Evolutionary conservation across 1,140 invertebrate genomes (phyloP), one percentile per base, ranked within the genome.

Genomic region (Bombus confusus): DNA sequence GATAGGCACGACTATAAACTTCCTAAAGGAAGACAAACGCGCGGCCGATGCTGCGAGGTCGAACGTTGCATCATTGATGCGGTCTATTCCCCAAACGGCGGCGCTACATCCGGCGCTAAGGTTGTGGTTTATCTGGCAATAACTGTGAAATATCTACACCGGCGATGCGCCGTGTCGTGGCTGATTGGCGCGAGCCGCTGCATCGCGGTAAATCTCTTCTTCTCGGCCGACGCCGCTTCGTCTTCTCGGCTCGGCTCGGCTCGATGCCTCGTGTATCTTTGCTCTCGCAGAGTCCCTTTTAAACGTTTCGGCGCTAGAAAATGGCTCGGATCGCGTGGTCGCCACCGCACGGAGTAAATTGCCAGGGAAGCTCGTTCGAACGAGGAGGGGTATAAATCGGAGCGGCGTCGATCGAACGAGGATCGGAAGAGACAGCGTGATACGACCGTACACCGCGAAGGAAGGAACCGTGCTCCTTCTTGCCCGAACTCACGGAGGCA

Each of bases 61-160:
- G 92, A 91, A 91, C 88, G 91, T 91, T 94, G 93, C 94, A 95
- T 95, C 94, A 94, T 95, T 95, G 94, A 95, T 95, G 94, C 91
- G 90, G 76, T 85, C 91, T 94, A 94, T 94, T 95, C 94, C 94
- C 94, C 93, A 91, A 94, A 94, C 93, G 92, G 89, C 89, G 88
- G 90, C 88, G 88, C 89, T 93, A 94, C 92, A 93, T 93, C 90
- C 91, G 88, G 86, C 91, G 91, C 92, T 94, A 92, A 93, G 91
- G 92, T 93, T 88, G 90, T 94, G 93, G 93, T 94, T 94, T 94
- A 94, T 94, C 93, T 92, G 91, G 90, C 93, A 93, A 94, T 95
- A 95, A 95, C 94, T 92, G 92, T 94, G 92, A 94, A 94, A 94
- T 94, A 94, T 94, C 88, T 91, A 87, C 86, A 71, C 86, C 76